Percentiles rank a stretch among this genome's conserved stretches.
Conservation (phyloP, 2,797 vertebrate genomes). For the Sebastes baramenuke region DNA sequence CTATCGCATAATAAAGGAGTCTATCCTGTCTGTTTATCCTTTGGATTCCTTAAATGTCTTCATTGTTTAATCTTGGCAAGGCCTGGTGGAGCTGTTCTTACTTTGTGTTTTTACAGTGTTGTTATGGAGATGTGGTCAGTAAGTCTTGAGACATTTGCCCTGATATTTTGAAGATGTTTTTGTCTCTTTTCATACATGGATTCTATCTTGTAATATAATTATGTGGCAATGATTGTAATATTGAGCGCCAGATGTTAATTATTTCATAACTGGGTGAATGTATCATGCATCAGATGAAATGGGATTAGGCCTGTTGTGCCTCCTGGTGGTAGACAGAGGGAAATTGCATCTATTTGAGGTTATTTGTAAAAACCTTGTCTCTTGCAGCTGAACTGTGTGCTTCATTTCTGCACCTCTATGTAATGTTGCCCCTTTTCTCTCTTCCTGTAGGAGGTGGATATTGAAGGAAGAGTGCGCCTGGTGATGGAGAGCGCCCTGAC, state of each 20-base stretch:
- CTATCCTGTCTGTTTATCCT: constrained; percentile 51
- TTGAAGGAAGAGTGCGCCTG: constrained; percentile 78
- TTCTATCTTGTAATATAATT: background rate
- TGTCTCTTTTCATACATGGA: background rate
- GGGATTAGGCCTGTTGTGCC: constrained; percentile 14
- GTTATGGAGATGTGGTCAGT: constrained; percentile 18
- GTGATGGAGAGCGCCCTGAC: constrained; percentile 92
- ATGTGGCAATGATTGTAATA: constrained; percentile 7
- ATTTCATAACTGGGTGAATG: background rate
- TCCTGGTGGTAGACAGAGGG: constrained; percentile 35
- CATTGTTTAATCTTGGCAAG: constrained; percentile 50
- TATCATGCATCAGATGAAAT: background rate
- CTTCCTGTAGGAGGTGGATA: constrained; percentile 71
- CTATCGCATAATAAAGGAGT: constrained; percentile 26
- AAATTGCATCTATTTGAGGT: constrained; percentile 3
- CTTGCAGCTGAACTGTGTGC: background rate
- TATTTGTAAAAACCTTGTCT: background rate
- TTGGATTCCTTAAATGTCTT: constrained; percentile 57
- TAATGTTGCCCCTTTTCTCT: background rate
- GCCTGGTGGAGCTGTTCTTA: background rate
- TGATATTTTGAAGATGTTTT: background rate
- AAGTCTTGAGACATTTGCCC: background rate
- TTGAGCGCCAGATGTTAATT: constrained; percentile 28
- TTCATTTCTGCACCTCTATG: background rate
- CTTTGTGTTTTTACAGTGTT: constrained; percentile 33